These are phyloP conservation scores for Eutrigla gurnardus DNA, from an alignment of 2,797 vertebrate species.

Conservation along the genomic window DNA sequence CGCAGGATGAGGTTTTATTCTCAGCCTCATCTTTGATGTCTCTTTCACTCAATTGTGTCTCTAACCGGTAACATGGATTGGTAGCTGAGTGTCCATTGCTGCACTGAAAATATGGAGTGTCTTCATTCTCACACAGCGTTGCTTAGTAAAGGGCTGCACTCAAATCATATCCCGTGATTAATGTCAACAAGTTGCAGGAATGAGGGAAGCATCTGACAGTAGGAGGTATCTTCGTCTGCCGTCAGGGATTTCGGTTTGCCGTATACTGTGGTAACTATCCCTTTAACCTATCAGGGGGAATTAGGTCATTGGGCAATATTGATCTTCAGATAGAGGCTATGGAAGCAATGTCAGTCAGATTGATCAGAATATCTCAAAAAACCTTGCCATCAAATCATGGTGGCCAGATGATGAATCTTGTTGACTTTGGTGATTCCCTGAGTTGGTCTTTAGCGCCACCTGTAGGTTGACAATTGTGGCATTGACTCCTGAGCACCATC, in stretches of 20 bases:
- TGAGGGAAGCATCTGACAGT: conserved; percentile 5
- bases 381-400: neutral
- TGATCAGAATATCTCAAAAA: neutral
- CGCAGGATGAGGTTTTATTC: conserved; percentile 76
- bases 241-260: neutral
- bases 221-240: neutral
- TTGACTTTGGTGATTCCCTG: neutral
- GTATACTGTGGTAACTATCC: neutral
- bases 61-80: conserved; percentile 49
- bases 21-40: conserved; percentile 76
- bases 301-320: conserved; percentile 6
- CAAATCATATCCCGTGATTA: conserved; percentile 11
- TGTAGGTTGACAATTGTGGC: neutral
- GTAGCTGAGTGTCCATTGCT: conserved; percentile 20
- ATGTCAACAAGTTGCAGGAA: conserved; percentile 6
- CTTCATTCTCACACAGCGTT: conserved; percentile 26
- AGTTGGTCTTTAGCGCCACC: neutral
- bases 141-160: conserved; percentile 18
- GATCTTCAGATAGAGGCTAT: neutral
- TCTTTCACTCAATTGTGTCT: conserved; percentile 65
- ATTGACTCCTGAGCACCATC: neutral
- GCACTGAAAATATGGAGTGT: conserved; percentile 37
- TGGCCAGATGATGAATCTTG: conserved; percentile 5
- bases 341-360: neutral
- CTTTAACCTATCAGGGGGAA: neutral